Conservation (phyloP, 2,113 vertebrate species). For the Chloebia gouldiae region DNA sequence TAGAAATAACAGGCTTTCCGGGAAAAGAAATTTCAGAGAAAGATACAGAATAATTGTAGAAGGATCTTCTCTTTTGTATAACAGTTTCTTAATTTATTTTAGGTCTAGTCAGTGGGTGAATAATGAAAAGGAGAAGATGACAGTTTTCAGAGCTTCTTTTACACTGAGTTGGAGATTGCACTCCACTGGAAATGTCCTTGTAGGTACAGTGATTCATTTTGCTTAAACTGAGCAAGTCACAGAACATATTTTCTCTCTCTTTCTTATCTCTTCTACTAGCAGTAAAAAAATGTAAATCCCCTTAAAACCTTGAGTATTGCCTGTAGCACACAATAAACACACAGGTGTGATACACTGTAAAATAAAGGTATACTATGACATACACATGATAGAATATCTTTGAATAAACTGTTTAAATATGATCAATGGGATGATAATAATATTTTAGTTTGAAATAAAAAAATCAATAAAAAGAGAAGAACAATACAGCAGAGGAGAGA, state of each 20-base stretch:
- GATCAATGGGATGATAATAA: not conserved
- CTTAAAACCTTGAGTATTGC: not conserved
- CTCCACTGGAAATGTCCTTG: not conserved
- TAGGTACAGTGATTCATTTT: not conserved
- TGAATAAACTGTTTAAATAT: not conserved
- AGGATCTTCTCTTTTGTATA: not conserved
- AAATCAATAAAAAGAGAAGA: not conserved
- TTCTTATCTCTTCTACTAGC: not conserved
- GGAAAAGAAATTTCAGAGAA: not conserved
- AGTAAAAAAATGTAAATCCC: not conserved
- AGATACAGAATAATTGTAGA: not conserved
- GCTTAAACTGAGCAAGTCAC: not conserved
- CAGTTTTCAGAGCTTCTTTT: not conserved
- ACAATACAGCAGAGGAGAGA: not conserved
- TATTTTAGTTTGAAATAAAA: not conserved
- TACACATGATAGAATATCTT: not conserved
- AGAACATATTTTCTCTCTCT: not conserved
- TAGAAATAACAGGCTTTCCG: not conserved
- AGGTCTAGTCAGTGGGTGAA: not conserved
- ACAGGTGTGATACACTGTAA: not conserved
- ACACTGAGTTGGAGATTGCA: not conserved
- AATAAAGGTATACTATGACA: not conserved
- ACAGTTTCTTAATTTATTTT: not conserved
- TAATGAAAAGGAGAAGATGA: not conserved
- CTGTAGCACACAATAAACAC: not conserved